Evolutionary conservation across 2,888 invertebrate species (phyloP).

Genomic region (Allolobophora icterica): DNA sequence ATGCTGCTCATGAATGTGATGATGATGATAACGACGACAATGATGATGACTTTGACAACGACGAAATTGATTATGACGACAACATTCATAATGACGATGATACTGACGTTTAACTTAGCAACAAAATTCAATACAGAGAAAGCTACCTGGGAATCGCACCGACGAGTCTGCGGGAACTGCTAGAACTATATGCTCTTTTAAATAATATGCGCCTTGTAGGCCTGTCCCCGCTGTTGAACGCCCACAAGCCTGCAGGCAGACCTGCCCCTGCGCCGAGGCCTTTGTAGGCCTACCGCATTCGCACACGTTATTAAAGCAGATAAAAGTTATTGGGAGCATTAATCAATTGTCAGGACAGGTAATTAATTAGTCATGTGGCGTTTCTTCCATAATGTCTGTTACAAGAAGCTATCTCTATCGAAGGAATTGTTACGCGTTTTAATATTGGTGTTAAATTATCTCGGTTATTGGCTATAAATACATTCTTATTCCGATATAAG

Average conservation of each 20-base stretch:
- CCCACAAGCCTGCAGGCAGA: too few relatives aligned
- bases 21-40: not conserved
- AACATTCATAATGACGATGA: too few relatives aligned
- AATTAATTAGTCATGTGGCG: not conserved
- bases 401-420: not conserved
- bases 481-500: not conserved
- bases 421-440: not conserved
- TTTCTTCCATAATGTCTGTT: not conserved
- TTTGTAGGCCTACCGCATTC: not conserved
- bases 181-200: not conserved
- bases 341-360: not conserved
- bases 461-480: not conserved
- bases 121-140: too few relatives aligned
- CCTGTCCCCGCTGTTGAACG: not conserved
- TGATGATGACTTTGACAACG: too few relatives aligned
- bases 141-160: not conserved
- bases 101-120: too few relatives aligned
- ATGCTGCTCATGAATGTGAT: not conserved
- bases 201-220: not conserved
- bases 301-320: not conserved
- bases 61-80: too few relatives aligned
- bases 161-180: not conserved
- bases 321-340: not conserved
- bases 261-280: not conserved
- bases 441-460: not conserved